Percentiles rank a stretch among this genome's conserved stretches.
These are phyloP conservation scores for Neoaliturus tenellus DNA, from an alignment of 2,888 invertebrate genomes.

Conservation along the genomic window DNA sequence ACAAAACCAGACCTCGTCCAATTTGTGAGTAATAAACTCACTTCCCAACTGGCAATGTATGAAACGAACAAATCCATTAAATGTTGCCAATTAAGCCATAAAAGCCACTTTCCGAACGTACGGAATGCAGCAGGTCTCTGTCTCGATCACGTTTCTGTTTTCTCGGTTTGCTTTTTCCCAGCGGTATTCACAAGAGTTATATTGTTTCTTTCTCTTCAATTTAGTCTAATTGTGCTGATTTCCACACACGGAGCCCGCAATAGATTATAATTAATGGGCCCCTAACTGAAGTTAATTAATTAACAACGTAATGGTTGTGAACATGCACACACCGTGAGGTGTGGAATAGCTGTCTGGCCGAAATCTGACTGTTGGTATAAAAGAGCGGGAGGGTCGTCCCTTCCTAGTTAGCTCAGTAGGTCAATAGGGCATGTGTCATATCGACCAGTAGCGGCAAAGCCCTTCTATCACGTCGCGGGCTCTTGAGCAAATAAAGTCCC, in stretches of 20 bases:
- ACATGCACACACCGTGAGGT: not conserved
- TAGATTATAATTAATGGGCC: conserved; percentile 35
- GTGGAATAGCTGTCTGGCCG: not conserved
- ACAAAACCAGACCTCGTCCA: not conserved
- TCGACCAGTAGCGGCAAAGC: not conserved
- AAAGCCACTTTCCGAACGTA: not conserved
- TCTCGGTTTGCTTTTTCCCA: conserved; percentile 1
- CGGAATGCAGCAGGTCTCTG: conserved; percentile 25
- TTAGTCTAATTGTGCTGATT: conserved; percentile 44
- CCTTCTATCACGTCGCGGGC: not conserved
- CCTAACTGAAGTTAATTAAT: conserved; percentile 37
- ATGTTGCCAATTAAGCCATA: conserved; percentile 7
- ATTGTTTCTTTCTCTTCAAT: conserved; percentile 50
- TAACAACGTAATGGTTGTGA: conserved; percentile 26
- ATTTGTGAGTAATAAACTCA: conserved; percentile 15
- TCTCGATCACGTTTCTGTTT: not conserved
- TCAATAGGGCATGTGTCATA: conserved; percentile 41
- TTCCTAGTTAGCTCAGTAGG: conserved; percentile 19
- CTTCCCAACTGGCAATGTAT: not conserved
- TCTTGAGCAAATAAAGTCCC: no score
- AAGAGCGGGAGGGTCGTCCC: not conserved
- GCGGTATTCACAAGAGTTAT: conserved; percentile 18
- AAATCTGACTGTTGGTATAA: not conserved
- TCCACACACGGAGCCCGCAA: conserved; percentile 24
- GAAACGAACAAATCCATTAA: conserved; percentile 25